Evolutionary conservation across 1,140 invertebrate genomes (phyloP), one percentile per base, ranked within the genome.

Genomic region (Eufriesea mexicana): DNA sequence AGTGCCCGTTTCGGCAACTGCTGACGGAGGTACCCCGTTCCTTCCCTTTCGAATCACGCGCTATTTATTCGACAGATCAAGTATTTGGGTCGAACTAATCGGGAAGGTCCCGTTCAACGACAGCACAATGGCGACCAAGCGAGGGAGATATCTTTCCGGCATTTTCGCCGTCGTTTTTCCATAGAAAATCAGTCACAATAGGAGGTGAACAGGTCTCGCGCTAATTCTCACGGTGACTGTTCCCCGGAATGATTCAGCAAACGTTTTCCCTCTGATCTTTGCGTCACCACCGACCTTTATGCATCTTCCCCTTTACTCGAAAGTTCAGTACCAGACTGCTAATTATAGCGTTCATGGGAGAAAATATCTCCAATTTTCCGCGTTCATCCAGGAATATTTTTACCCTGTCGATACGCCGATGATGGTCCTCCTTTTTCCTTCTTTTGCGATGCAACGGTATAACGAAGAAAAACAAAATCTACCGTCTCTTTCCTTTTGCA

Each of bases 31-130:
- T 42, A 35, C 51, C 51, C 54, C 9, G 20, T 49, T 79, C 51
- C 61, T 25, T 45, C 10, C 9, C 9, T 76, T 62, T 14, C 2
- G n/a, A 61, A 61, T 74, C 70, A 47, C 25, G 47, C n/a, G 47
- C 12, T 18, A 25, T 20, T 74, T 49, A 54, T 59, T 16, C 25
- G 35, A 35, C 59, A 47, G 61, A 28, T 16, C 23, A 61, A 77
- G 84, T 87, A 85, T 87, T 78, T 71, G 55, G 59, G 62, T 73
- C 71, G 84, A 86, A 74, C 74, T 86, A 87, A 86, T 86, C 85
- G 84, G 77, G 57, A 23, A 25, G 28, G 23, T 54, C 54, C 42
- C 64, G 59, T 75, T 81, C 68, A 85, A 82, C 66, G 78, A 66
- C 28, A 35, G 28, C 28, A 20, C 66, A 14, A 23, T 55, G 45